phyloP scores from a whole-genome alignment of 1,140 invertebrate species.

The Drosophila teissieri region DNA sequence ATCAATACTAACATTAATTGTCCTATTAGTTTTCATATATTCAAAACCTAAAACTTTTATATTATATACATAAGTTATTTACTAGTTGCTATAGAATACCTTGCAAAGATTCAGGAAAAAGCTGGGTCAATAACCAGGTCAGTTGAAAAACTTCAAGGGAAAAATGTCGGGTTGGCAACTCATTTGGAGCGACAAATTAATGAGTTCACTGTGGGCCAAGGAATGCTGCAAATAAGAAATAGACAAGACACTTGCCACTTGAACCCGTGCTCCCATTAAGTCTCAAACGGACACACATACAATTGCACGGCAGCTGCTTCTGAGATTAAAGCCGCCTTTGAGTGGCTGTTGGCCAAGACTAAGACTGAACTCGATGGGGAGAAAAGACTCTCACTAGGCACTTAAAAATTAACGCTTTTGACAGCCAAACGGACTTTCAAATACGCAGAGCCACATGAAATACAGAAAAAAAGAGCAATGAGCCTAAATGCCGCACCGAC shows the following conservation, averaged over 20 bases:
- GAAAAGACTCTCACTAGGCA: slow-evolving; percentile 78
- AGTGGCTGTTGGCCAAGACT: slow-evolving; percentile 36
- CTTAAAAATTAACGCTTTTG: slow-evolving; percentile 83
- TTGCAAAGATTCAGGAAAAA: slow-evolving; percentile 10
- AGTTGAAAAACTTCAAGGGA: slow-evolving; percentile 31
- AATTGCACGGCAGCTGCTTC: slow-evolving; percentile 54
- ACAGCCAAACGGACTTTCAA: slow-evolving; percentile 83
- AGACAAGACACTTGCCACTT: slow-evolving; percentile 78
- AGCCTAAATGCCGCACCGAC: slow-evolving; percentile 17
- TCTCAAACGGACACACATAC: slow-evolving; percentile 19
- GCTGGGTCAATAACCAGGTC: slow-evolving; percentile 48
- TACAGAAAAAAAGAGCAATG: slow-evolving; percentile 22
- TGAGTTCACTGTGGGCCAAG: slow-evolving; percentile 64
- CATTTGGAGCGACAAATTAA: slow-evolving; percentile 72
- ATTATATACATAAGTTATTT: too few species aligned
- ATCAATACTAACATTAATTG: too few species aligned
- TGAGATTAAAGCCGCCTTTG: slow-evolving; percentile 53
- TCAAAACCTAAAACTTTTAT: too few species aligned
- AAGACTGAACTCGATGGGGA: slow-evolving; percentile 13
- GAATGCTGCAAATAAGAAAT: slow-evolving; percentile 81
- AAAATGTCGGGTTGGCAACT: slow-evolving; percentile 54
- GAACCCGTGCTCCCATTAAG: slow-evolving; percentile 78
- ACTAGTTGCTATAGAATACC: neutral
- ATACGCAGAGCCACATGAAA: slow-evolving; percentile 51
- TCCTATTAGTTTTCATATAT: too few species aligned